Conservation (phyloP, 2,113 vertebrate species). For the Mungos mungo region DNA sequence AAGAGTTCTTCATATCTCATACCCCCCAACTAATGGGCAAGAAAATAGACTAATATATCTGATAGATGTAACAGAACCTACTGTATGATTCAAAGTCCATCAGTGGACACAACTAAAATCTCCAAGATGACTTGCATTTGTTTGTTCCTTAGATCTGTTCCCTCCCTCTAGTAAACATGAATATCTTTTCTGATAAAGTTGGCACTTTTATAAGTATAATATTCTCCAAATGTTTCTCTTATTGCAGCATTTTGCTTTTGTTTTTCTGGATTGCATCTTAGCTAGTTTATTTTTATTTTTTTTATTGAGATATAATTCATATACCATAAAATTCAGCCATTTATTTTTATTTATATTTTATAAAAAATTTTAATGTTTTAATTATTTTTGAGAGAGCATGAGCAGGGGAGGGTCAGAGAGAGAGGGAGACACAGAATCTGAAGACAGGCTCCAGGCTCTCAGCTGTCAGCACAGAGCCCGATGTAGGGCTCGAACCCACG, state of each 20-base stretch:
- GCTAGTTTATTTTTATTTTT: background rate
- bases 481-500: no score
- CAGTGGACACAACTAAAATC: background rate
- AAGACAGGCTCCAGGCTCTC: no score
- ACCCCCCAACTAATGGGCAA: background rate
- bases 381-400: no score
- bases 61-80: background rate
- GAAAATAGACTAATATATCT: background rate
- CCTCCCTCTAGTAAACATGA: background rate
- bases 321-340: background rate
- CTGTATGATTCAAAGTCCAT: background rate
- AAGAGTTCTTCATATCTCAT: background rate
- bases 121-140: background rate
- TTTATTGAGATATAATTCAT: background rate
- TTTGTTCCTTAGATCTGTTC: background rate
- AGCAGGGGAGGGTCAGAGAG: no score
- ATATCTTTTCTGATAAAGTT: background rate
- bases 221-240: background rate
- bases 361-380: no score
- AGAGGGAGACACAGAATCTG: no score
- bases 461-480: no score
- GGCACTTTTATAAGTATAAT: background rate
- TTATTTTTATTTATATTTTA: background rate
- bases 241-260: background rate
- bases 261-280: slow-evolving; percentile 23